phyloP scores from a whole-genome alignment of 2,113 vertebrate species.

The Conger conger region DNA sequence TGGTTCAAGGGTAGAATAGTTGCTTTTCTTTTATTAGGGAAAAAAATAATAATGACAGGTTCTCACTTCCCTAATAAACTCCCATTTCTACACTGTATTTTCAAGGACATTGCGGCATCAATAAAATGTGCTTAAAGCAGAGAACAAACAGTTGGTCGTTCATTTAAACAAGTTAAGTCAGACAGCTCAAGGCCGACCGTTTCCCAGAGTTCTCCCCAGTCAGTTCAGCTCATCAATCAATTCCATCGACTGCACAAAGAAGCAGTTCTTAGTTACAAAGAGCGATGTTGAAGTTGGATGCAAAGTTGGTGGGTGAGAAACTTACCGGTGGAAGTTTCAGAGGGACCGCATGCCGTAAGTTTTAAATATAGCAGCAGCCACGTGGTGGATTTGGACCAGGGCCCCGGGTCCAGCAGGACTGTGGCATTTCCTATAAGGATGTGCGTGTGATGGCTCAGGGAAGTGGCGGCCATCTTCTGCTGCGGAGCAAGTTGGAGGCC shows the following conservation, averaged over 20 bases:
- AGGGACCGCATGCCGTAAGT: background rate
- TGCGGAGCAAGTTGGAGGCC: background rate
- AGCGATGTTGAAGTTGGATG: background rate
- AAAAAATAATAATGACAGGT: background rate
- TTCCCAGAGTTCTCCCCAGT: background rate
- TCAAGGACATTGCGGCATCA: conserved; percentile 15
- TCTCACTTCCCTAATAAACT: background rate
- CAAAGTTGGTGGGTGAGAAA: background rate
- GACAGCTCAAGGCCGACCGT: background rate
- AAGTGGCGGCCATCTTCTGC: background rate
- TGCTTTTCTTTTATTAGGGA: background rate
- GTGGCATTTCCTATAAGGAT: conserved; percentile 5
- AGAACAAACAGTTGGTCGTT: background rate
- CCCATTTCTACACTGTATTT: background rate
- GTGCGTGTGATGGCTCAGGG: background rate
- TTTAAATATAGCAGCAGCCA: conserved; percentile 25
- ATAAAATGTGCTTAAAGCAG: background rate
- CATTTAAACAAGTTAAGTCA: conserved; percentile 14
- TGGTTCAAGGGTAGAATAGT: background rate
- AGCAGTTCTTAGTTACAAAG: background rate
- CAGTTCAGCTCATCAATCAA: conserved; percentile 2
- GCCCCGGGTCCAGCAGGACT: background rate
- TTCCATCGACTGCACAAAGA: background rate
- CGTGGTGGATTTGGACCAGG: conserved; percentile 6
- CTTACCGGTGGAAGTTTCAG: background rate